Base-by-base conservation (phyloP, 2,888 invertebrate genomes). In the Cacoxenus indagator region DNA sequence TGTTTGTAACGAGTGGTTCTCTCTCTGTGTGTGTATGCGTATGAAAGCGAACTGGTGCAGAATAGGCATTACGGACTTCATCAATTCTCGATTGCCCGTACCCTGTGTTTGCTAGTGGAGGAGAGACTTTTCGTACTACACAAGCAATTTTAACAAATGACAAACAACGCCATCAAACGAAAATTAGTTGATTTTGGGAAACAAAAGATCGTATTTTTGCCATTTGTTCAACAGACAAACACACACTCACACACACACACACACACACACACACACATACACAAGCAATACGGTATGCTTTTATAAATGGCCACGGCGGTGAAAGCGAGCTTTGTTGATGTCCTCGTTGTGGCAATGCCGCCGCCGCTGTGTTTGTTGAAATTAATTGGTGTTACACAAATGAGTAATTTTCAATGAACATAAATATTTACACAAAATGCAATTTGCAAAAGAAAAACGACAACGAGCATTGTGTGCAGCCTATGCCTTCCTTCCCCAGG, bases 401-500 rank as follows among this genome's bases (percentile, higher is more conserved):
- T 82, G 82, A 80, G 83, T 82, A 79, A 81, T 82, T 78, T 84
- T 78, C 82, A 83, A 85, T 78, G 78, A 81, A 77, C 82, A 85
- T 82, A 86, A 86, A 85, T 85, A 84, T 85, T 85, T 85, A 79
- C 80, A 81, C 82, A 82, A 84, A 77, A 78, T 85, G 83, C 80
- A 85, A 85, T 85, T 84, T 83, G 75, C 76, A 64, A 54, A 27
- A 64, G 71, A 68, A 67, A 65, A 57, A 67, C 67, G 67, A 68
- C 65, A 26, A 27, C 43, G 22, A 19, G 19, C 5, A 51, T n/a
- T 2, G 45, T 43, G 11, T 43, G n/a, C 45, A 5, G 11, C 45
- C 11, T n/a, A 43, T 43, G 11, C 11, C 45, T 43, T n/a, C 3
- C 45, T n/a, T 11, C 45, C 45, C 11, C 45, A 11, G n/a, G 45